A percentile compares a stretch with the other conserved stretches of the same genome.
These are phyloP conservation scores for Pecten maximus DNA, from an alignment of 2,888 invertebrate genomes.

Conservation along the genomic window DNA sequence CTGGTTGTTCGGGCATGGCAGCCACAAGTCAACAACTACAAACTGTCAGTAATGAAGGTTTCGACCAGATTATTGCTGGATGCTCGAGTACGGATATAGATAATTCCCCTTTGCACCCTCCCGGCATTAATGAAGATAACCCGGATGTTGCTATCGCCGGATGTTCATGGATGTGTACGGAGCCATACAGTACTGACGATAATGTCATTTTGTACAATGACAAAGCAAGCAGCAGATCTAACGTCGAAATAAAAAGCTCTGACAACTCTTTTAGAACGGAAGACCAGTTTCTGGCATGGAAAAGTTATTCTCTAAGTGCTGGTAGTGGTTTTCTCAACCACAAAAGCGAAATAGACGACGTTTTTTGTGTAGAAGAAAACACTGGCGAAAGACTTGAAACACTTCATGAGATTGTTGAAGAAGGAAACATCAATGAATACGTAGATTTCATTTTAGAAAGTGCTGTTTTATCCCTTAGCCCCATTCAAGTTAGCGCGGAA, in stretches of 20 bases:
- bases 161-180: background rate
- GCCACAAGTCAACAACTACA: background rate
- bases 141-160: background rate
- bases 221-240: background rate
- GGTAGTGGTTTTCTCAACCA: background rate
- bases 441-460: background rate
- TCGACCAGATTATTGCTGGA: background rate
- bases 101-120: background rate
- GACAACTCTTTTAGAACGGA: background rate
- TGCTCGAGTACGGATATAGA: background rate
- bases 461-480: background rate
- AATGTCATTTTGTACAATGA: background rate
- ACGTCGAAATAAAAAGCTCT: background rate
- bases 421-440: background rate
- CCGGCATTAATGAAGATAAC: background rate
- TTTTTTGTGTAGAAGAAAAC: background rate
- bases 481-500: background rate
- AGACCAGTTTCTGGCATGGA: background rate
- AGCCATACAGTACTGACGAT: background rate
- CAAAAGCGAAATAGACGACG: background rate
- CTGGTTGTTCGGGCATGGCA: background rate
- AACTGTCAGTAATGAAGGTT: background rate
- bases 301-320: background rate
- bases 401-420: background rate
- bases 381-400: background rate